Conservation (phyloP, 2,888 invertebrate genomes). For the Sesamia inferens region DNA sequence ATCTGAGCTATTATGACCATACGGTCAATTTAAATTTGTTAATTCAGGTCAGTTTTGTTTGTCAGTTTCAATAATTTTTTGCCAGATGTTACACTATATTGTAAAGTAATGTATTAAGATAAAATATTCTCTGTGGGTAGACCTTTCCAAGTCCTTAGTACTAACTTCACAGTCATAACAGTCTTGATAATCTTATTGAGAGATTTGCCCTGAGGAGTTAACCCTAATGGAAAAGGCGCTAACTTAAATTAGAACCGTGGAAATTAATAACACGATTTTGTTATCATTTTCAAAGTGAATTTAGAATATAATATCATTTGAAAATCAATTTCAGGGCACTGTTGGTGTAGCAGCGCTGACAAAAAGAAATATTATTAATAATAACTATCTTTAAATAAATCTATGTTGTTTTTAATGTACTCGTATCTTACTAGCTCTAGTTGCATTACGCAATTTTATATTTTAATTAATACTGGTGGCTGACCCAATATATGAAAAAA, state of each 20-base stretch:
- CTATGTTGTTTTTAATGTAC: too few relatives aligned
- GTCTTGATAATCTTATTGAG: constrained; percentile 41
- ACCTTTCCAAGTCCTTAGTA: constrained; percentile 9
- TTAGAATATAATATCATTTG: neutral
- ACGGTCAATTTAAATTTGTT: too few relatives aligned
- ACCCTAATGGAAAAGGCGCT: constrained; percentile 35
- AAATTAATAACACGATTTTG: constrained; percentile 36
- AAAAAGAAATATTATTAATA: neutral
- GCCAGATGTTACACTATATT: neutral
- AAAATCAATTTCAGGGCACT: neutral
- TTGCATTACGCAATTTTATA: neutral
- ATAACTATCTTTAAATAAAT: neutral
- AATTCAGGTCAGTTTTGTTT: neutral
- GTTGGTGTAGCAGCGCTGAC: too few relatives aligned
- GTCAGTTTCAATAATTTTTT: too few relatives aligned
- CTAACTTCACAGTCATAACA: constrained; percentile 47
- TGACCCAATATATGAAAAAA: neutral
- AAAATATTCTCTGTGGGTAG: constrained; percentile 6
- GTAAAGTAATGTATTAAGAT: neutral
- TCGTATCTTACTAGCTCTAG: too few relatives aligned
- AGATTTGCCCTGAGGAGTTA: constrained; percentile 29
- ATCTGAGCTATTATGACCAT: too few relatives aligned
- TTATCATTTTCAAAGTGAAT: constrained; percentile 17
- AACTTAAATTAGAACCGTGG: constrained; percentile 30
- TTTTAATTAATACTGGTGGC: neutral